Conservation (phyloP, 2,888 invertebrate genomes). For the Hyposoter dolosus region DNA sequence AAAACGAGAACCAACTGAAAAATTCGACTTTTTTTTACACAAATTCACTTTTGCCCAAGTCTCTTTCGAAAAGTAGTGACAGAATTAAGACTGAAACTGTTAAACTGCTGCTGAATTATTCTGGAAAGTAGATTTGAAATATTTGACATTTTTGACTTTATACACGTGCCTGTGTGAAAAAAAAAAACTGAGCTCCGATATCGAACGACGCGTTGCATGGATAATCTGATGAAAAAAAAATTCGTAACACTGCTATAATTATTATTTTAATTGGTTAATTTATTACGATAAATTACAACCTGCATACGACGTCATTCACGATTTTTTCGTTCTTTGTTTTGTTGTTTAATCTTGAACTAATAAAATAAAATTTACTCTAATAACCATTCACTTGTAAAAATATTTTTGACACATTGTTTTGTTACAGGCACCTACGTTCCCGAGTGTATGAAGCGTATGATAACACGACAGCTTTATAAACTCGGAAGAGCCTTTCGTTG, state of each 20-base stretch:
- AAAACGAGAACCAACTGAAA: background rate
- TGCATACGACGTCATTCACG: constrained; percentile 1
- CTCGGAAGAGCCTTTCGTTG: background rate
- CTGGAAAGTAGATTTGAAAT: background rate
- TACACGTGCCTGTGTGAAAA: background rate
- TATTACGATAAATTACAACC: constrained; percentile 15
- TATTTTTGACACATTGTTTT: constrained; percentile 7
- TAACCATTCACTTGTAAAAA: constrained; percentile 9
- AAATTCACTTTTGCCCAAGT: background rate
- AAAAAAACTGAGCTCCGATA: background rate
- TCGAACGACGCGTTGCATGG: background rate
- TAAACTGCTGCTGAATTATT: background rate
- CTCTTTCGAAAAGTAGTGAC: background rate
- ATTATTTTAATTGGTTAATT: constrained; percentile 5
- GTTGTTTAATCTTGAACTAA: background rate
- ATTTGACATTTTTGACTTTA: background rate
- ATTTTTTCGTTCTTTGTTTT: background rate
- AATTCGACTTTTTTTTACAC: background rate
- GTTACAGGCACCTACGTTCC: background rate
- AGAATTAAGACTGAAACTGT: background rate
- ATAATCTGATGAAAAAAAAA: constrained; percentile 3
- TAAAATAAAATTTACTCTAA: constrained; percentile 2
- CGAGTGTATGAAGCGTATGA: background rate
- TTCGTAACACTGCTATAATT: background rate
- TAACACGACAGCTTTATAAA: background rate